phyloP scores from a whole-genome alignment of 1,140 invertebrate genomes.

The Carcinoscorpius rotundicauda region DNA sequence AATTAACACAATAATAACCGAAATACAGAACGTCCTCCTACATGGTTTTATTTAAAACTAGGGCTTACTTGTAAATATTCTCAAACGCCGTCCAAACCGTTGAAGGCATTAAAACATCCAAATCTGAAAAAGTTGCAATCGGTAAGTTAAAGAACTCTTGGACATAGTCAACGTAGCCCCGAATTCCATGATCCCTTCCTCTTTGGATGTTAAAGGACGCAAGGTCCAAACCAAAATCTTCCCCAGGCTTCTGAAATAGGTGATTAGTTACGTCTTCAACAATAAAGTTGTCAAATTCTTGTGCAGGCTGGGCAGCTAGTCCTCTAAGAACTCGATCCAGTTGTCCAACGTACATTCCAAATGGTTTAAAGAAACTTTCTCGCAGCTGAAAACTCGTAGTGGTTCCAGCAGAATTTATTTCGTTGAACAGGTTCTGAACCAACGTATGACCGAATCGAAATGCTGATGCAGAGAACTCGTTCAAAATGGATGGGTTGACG shows the following conservation, averaged over 20 bases:
- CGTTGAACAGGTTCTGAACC: conserved; percentile 73
- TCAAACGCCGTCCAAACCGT: too few relatives aligned
- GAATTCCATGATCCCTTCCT: conserved; percentile 76
- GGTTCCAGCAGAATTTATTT: conserved; percentile 53
- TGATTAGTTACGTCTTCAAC: not conserved
- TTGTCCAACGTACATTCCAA: not conserved
- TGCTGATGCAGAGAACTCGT: conserved; percentile 51
- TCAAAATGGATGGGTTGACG: conserved; percentile 22
- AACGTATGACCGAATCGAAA: conserved; percentile 89
- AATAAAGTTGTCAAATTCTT: not conserved
- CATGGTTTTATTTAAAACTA: too few relatives aligned
- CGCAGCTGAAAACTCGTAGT: not conserved
- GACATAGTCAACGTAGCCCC: conserved; percentile 50
- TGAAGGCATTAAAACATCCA: too few relatives aligned
- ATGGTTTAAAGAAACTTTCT: not conserved
- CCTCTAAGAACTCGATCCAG: not conserved
- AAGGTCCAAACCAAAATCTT: conserved; percentile 48
- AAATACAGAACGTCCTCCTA: not conserved
- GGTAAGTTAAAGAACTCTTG: too few relatives aligned
- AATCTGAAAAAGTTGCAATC: too few relatives aligned
- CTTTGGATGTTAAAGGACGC: conserved; percentile 74
- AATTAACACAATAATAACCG: conserved; percentile 4
- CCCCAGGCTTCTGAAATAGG: not conserved
- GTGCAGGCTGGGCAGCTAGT: not conserved
- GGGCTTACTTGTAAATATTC: too few relatives aligned